A percentile compares a stretch with the other conserved stretches of the same genome.
phyloP scores from a whole-genome alignment of 2,113 vertebrate genomes.

The Sphaerodactylus townsendi region DNA sequence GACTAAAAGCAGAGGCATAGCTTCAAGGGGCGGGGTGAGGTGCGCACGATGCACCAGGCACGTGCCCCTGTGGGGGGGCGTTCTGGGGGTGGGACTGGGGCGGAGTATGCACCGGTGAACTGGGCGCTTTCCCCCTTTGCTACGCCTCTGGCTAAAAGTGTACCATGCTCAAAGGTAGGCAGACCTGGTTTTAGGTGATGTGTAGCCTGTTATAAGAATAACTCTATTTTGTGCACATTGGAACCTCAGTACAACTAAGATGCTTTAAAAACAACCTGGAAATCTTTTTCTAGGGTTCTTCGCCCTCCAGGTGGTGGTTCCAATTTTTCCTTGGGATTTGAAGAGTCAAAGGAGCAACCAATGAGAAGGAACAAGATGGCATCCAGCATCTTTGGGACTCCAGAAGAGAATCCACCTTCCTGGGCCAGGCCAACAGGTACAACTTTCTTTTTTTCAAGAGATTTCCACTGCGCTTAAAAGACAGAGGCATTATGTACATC shows the following conservation, averaged over 20 bases:
- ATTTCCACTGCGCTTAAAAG: not conserved
- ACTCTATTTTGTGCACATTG: not conserved
- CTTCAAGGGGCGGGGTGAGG: too few relatives aligned
- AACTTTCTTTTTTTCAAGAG: accelerated
- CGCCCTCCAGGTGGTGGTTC: slow-evolving; percentile 94
- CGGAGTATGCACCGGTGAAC: too few relatives aligned
- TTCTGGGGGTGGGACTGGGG: too few relatives aligned
- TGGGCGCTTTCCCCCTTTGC: too few relatives aligned
- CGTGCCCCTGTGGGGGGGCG: too few relatives aligned
- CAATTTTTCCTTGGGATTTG: slow-evolving; percentile 90
- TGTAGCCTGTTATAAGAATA: not conserved
- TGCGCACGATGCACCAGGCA: too few relatives aligned
- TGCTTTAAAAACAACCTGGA: not conserved
- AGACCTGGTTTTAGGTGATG: not conserved
- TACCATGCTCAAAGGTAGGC: not conserved
- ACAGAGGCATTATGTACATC: not conserved
- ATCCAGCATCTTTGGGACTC: slow-evolving; percentile 92
- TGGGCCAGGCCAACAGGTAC: slow-evolving; percentile 74
- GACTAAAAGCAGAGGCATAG: too few relatives aligned
- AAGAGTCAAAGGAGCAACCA: slow-evolving; percentile 81
- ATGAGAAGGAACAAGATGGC: slow-evolving; percentile 91
- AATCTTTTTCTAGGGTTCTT: slow-evolving; percentile 80
- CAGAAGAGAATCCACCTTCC: slow-evolving; percentile 85
- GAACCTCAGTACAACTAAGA: not conserved
- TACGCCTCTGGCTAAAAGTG: not conserved